phyloP scores from a whole-genome alignment of 1,140 invertebrate species.

The Nixonia krombeini region DNA sequence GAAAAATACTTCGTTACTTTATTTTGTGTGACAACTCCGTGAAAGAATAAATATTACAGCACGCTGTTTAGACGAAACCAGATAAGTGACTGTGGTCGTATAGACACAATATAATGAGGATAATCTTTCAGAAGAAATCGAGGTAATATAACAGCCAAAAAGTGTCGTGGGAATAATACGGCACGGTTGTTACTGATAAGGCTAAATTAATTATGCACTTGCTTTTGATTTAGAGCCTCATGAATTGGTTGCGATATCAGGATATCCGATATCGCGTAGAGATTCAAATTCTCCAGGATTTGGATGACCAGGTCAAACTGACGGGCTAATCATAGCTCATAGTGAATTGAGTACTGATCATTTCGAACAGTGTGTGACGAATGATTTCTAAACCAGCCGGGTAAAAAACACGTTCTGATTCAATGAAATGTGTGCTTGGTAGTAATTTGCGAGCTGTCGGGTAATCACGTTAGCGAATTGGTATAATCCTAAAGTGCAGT shows the following conservation, averaged over 20 bases:
- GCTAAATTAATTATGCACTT: constrained; percentile 9
- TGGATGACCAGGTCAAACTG: background rate
- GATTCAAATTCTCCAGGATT: constrained; percentile 9
- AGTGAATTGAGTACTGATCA: constrained; percentile 3
- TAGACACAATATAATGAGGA: constrained; percentile 22
- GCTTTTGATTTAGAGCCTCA: constrained; percentile 8
- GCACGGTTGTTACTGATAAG: constrained; percentile 1
- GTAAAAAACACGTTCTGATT: no score
- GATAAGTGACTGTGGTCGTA: constrained; percentile 30
- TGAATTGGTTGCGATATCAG: background rate
- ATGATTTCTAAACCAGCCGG: no score
- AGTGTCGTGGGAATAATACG: no score
- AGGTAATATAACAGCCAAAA: constrained; percentile 8
- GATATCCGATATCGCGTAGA: background rate
- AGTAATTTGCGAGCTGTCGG: constrained; percentile 29
- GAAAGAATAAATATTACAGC: constrained; percentile 38
- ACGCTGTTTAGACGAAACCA: constrained; percentile 15
- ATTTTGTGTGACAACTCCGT: constrained; percentile 34
- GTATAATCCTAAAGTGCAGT: constrained; percentile 37
- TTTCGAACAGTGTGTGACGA: no score
- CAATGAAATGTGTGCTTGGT: background rate
- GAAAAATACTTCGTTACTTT: constrained; percentile 39
- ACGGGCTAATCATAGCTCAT: no score
- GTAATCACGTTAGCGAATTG: constrained; percentile 38
- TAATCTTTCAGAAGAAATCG: constrained; percentile 32